Evolutionary conservation across 2,113 vertebrate genomes (phyloP).

Genomic region (Trogon melanurus): DNA sequence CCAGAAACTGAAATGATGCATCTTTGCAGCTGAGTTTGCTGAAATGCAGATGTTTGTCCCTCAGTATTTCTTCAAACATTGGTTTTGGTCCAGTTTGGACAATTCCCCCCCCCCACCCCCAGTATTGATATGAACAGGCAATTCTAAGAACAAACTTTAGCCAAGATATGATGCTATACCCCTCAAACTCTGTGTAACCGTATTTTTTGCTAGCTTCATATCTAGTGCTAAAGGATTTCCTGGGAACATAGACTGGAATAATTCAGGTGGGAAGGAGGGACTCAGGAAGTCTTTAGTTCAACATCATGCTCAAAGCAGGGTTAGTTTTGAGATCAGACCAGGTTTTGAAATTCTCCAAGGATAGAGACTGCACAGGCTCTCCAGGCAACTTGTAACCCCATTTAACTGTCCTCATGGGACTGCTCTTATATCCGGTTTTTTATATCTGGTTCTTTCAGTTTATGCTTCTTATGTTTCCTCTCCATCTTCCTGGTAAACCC

Average conservation of each 20-base stretch:
- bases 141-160: not conserved
- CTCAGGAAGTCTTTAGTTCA: not conserved
- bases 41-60: conserved; percentile 17
- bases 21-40: conserved; percentile 35
- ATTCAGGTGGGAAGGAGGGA: not conserved
- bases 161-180: not conserved
- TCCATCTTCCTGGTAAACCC: not conserved
- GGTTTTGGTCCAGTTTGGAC: conserved; percentile 18
- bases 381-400: rapidly evolving
- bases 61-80: not conserved
- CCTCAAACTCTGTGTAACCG: not conserved
- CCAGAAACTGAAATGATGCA: not conserved
- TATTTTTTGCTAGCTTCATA: not conserved
- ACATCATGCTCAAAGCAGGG: too few relatives aligned
- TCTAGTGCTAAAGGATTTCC: not conserved
- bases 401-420: not conserved
- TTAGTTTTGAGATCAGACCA: not conserved
- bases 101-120: not conserved
- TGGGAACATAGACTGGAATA: not conserved
- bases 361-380: not conserved
- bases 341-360: not conserved
- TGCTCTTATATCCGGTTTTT: not conserved
- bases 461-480: not conserved
- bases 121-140: not conserved
- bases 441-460: not conserved